These are phyloP conservation scores for Therioaphis trifolii DNA, from an alignment of 2,888 invertebrate species.

Conservation along the genomic window DNA sequence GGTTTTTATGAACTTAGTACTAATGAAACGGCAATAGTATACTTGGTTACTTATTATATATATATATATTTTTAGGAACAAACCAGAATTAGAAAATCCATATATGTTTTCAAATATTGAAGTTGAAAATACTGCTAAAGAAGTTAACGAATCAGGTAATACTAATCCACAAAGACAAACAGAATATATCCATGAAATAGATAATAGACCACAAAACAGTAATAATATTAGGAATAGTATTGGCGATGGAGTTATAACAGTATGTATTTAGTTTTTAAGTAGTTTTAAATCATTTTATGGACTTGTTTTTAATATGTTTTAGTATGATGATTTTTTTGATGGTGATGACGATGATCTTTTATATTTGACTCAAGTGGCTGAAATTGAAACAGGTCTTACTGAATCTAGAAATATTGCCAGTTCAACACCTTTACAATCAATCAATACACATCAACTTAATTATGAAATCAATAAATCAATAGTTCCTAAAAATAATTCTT, in stretches of 20 bases:
- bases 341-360: slow-evolving; percentile 65
- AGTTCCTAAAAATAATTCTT: slow-evolving; percentile 23
- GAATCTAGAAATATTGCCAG: not conserved
- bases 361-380: slow-evolving; percentile 64
- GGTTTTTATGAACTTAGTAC: too few relatives aligned
- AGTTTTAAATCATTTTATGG: not conserved
- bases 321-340: slow-evolving; percentile 63
- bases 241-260: slow-evolving; percentile 29
- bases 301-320: not conserved
- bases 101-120: slow-evolving; percentile 52
- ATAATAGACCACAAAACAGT: not conserved
- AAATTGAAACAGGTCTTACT: slow-evolving; percentile 57
- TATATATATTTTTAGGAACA: slow-evolving; percentile 26
- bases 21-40: too few relatives aligned
- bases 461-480: not conserved
- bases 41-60: too few relatives aligned
- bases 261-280: slow-evolving; percentile 8
- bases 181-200: not conserved
- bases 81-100: slow-evolving; percentile 54
- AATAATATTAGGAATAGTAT: slow-evolving; percentile 5
- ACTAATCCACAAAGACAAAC: not conserved
- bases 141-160: not conserved
- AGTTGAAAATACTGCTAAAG: slow-evolving; percentile 33
- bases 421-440: slow-evolving; percentile 7
- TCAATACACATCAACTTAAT: not conserved